phyloP scores from a whole-genome alignment of 2,113 vertebrate species.

The Etia nguti region DNA sequence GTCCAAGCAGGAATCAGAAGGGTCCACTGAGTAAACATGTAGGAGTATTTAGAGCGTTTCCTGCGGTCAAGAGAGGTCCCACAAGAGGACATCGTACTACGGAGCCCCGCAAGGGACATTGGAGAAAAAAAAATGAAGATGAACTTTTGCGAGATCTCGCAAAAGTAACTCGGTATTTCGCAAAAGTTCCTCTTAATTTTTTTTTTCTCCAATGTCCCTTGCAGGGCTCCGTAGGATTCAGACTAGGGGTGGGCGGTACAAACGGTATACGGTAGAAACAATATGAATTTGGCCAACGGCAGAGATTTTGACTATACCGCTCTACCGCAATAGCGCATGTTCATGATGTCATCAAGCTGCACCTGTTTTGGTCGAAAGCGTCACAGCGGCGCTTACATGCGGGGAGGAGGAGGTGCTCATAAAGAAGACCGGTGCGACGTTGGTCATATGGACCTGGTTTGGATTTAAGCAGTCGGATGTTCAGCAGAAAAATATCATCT shows the following conservation, averaged over 20 bases:
- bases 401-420: not conserved
- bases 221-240: too few relatives aligned
- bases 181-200: too few relatives aligned
- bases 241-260: not conserved
- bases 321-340: not conserved
- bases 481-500: not conserved
- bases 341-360: not conserved
- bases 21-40: too few relatives aligned
- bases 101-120: too few relatives aligned
- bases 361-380: not conserved
- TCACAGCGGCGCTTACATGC: not conserved
- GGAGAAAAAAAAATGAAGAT: too few relatives aligned
- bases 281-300: not conserved
- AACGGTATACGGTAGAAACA: fast-evolving
- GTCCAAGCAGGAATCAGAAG: too few relatives aligned
- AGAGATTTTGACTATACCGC: not conserved
- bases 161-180: too few relatives aligned
- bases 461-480: not conserved
- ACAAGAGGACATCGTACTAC: too few relatives aligned
- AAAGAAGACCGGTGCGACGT: not conserved
- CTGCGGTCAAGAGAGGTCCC: too few relatives aligned
- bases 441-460: not conserved
- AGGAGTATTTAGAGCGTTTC: too few relatives aligned
- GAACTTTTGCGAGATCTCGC: too few relatives aligned
- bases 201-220: too few relatives aligned